Base-by-base conservation (phyloP, 2,888 invertebrate species). In the Tortricodes alternella region DNA sequence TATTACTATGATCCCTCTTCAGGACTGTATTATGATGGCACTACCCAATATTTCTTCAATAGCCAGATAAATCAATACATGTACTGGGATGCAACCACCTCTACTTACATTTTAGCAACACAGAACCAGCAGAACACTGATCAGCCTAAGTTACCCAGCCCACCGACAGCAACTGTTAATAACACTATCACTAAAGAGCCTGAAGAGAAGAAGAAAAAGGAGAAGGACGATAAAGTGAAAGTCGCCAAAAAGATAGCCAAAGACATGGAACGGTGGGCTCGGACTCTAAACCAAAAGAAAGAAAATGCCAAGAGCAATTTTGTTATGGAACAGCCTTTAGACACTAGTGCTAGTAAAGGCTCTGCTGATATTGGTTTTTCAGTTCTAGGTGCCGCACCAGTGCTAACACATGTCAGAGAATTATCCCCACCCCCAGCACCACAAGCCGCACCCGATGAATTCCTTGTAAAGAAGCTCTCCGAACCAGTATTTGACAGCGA, bases 221-320 rank as follows among this genome's bases (percentile, higher is more conserved):
- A 93, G 39, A 96, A 96, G 68, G 96, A 96, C 59, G 98, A 98
- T 70, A 98, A 98, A 89, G 98, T 98, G 0, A 98, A 98, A 87
- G 97, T 98, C 8, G 99, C 99, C 3, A 98, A 99, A 79, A 98
- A 98, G 83, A 98, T 99, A 66, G 98, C 98, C 0, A 99, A 99
- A 89, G 95, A 93, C 65, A 93, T 93, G 93, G 93, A 93, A 62
- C 83, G 93, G 52, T 99, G 99, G 99, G 99, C 99, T 0, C 97
- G 99, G 71, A 97, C 97, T 8, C 89, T 99, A 62, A 99, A 99
- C 80, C 98, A 99, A 80, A 98, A 98, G 87, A 99, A 99, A 79
- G 97, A 97, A 83, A 88, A 85, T 69, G 89, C 90, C 44, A 78
- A 82, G 11, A 85, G 82, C 41, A 89, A 89, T 58, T 68, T 84